Evolutionary conservation across 2,888 invertebrate genomes (phyloP), one percentile per base, ranked within the genome.

Genomic region (Phyllotreta cruciferae): DNA sequence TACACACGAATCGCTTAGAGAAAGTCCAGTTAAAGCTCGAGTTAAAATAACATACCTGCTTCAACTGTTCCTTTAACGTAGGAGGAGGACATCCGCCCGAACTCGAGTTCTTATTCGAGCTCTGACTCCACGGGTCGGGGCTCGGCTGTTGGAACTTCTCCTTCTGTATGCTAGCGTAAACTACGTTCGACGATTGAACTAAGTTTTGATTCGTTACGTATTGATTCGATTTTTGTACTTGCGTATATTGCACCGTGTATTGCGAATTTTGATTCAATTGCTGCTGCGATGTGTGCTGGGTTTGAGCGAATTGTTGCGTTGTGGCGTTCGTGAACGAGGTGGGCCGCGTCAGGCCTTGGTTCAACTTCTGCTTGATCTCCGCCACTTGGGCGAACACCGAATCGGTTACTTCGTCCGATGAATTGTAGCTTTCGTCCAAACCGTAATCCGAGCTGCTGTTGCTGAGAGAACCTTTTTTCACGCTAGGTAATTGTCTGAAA

Each of bases 1-100:
- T 11, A 58, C 35, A 56, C 7, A 45, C 24, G 2, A 24, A 24
- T 3, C 24, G 4, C 4, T 1, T 24, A 24, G 24, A 1, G 4
- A 24, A 24, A n/a, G n/a, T n/a, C n/a, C 24, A 24, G 1, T 24
- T 24, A 24, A 24, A 4, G 24, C 24, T 24, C 24, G 24, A 24
- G 4, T 24, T 24, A 24, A 24, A 24, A 24, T 24, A 1, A 56
- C 54, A 69, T 75, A 80, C 92, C 80, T 91, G 92, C 84, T 93
- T 93, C 74, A 94, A 84, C 80, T 94, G 93, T 82, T 93, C 93
- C 13, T 93, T 92, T 71, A 93, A 85, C 62, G 91, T 92, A 69
- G 91, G 86, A 55, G 91, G 90, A 63, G 92, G 91, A 75, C 89
- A 89, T 68, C 84, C 82, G 10, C 83, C 81, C 62, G 83, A 82